A percentile compares a stretch with the other conserved stretches of the same genome.
These are phyloP conservation scores for Penaeus japonicus DNA, from an alignment of 1,140 invertebrate species.

Conservation along the genomic window DNA sequence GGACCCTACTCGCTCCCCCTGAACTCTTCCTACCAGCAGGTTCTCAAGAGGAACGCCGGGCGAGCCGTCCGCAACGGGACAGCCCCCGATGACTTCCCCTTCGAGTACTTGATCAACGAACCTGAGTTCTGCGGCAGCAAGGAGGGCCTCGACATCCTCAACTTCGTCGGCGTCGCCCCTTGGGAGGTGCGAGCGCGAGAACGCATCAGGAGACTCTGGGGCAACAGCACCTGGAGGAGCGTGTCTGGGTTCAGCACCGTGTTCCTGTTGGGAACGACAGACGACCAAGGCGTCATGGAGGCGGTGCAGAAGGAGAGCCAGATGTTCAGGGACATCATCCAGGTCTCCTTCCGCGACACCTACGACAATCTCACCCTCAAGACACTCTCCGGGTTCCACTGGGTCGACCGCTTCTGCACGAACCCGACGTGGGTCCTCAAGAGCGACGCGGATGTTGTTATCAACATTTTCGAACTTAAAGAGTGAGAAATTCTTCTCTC, in stretches of 20 bases:
- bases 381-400: not conserved
- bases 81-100: not conserved
- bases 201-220: slow-evolving; percentile 31
- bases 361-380: slow-evolving; percentile 31
- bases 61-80: not conserved
- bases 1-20: too few relatives aligned
- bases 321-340: not conserved
- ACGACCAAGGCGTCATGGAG: not conserved
- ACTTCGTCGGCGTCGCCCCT: not conserved
- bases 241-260: slow-evolving; percentile 1
- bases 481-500: not conserved
- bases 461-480: slow-evolving; percentile 15
- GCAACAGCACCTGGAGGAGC: not conserved
- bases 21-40: not conserved
- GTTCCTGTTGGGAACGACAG: not conserved
- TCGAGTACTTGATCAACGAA: slow-evolving; percentile 21
- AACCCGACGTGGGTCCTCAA: slow-evolving; percentile 29
- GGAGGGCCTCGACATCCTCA: slow-evolving; percentile 4
- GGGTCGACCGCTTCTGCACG: slow-evolving; percentile 16
- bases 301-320: slow-evolving; percentile 1
- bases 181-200: not conserved
- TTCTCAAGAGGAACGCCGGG: not conserved
- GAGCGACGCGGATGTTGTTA: slow-evolving; percentile 25
- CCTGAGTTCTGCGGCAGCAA: not conserved
- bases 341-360: not conserved